These are phyloP conservation scores for Gallirallus australis DNA, from an alignment of 2,797 vertebrate species.

Conservation along the genomic window DNA sequence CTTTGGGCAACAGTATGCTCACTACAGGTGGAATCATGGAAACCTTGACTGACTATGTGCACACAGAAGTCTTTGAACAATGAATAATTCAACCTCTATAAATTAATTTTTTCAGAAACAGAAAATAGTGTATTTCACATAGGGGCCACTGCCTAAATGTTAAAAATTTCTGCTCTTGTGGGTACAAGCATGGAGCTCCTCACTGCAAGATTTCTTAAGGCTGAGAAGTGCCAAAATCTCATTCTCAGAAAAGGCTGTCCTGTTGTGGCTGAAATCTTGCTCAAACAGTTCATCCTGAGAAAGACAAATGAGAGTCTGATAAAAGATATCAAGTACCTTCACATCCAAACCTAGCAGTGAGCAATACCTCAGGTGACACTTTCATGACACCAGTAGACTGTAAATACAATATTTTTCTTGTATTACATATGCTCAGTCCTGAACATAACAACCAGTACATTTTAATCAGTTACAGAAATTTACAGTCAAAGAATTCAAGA, in stretches of 20 bases:
- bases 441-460: background rate
- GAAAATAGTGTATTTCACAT: background rate
- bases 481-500: background rate
- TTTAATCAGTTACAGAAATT: background rate
- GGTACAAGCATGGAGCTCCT: background rate
- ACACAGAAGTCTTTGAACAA: background rate
- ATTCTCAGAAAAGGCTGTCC: background rate
- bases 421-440: background rate
- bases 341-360: background rate
- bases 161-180: background rate
- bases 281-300: background rate
- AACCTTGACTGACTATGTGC: background rate
- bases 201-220: background rate
- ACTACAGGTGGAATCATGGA: background rate
- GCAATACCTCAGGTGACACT: background rate
- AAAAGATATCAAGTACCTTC: background rate
- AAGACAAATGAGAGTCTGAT: background rate
- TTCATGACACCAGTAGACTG: background rate
- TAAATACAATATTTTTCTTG: background rate
- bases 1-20: background rate
- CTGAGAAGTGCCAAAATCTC: background rate
- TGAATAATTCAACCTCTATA: background rate
- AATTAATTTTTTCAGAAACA: background rate
- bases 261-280: background rate
- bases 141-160: background rate